Conservation (phyloP, 2,888 invertebrate species). For the Gnatocerus cornutus region DNA sequence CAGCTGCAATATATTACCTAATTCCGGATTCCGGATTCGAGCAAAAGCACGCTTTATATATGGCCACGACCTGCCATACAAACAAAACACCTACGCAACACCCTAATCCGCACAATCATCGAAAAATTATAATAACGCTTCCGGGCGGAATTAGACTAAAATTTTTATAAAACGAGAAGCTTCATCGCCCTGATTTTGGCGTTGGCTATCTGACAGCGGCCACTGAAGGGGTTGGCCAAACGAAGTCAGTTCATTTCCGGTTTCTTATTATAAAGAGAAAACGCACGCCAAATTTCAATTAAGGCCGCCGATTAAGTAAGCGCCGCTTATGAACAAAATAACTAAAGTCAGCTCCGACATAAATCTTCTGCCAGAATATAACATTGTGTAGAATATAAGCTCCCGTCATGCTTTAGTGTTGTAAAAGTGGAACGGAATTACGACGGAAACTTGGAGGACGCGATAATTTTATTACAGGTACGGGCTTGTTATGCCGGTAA, state of each 20-base stretch:
- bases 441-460: conserved; percentile 58
- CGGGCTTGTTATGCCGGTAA: conserved; percentile 57
- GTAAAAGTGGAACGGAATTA: conserved; percentile 60
- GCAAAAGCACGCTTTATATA: conserved; percentile 41
- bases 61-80: conserved; percentile 25
- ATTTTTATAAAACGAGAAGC: too few species aligned
- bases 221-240: conserved; percentile 31
- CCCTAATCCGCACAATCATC: too few species aligned
- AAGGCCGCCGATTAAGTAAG: conserved; percentile 64
- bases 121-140: conserved; percentile 1
- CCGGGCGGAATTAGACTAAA: neutral
- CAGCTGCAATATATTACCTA: conserved; percentile 60
- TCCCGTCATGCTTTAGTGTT: conserved; percentile 53
- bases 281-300: conserved; percentile 66
- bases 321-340: conserved; percentile 62
- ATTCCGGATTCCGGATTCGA: conserved; percentile 55
- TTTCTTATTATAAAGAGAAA: conserved; percentile 58
- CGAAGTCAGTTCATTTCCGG: conserved; percentile 56
- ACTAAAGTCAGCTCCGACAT: conserved; percentile 60
- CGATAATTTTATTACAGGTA: conserved; percentile 63
- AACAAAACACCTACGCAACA: conserved; percentile 35
- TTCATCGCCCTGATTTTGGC: neutral
- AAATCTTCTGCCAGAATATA: conserved; percentile 61
- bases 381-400: conserved; percentile 57
- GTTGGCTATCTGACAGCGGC: conserved; percentile 11